A percentile compares a stretch with the other conserved stretches of the same genome.
These are phyloP conservation scores for Brachyopa scutellaris DNA, from an alignment of 2,888 invertebrate species.

Conservation along the genomic window DNA sequence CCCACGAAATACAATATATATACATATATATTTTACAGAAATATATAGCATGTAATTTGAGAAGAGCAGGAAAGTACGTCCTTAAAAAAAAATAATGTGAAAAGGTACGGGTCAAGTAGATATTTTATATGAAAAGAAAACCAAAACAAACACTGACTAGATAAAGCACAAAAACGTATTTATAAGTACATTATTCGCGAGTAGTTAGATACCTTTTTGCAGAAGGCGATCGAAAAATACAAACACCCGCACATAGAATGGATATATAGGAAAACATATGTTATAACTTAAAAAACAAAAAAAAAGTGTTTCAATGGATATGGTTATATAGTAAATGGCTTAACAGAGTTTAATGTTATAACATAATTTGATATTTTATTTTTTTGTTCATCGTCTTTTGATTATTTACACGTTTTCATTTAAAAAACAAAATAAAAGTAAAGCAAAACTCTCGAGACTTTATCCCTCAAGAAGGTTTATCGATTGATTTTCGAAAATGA, in stretches of 20 bases:
- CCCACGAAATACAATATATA: conserved; percentile 57
- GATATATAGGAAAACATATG: conserved; percentile 54
- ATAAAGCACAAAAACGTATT: conserved; percentile 52
- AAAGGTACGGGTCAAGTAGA: conserved; percentile 44
- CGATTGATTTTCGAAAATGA: conserved; percentile 41
- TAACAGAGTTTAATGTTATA: conserved; percentile 19
- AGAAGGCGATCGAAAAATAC: conserved; percentile 36
- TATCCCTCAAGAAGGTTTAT: conserved; percentile 60
- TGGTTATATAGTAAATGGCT: conserved; percentile 48
- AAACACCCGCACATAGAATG: conserved; percentile 57
- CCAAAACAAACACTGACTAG: conserved; percentile 13
- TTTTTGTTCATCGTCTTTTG: conserved; percentile 6
- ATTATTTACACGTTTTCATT: too few species aligned
- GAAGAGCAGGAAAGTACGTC: conserved; percentile 48
- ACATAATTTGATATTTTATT: not conserved
- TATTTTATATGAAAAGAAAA: conserved; percentile 61
- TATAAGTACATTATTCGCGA: conserved; percentile 50
- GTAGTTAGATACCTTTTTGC: conserved; percentile 41
- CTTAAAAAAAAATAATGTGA: conserved; percentile 38
- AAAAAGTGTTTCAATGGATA: conserved; percentile 62
- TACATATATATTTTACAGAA: conserved; percentile 14
- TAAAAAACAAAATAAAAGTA: not conserved
- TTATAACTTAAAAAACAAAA: conserved; percentile 21
- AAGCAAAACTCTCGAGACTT: conserved; percentile 43
- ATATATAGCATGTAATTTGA: conserved; percentile 45